These are phyloP conservation scores for Stichodactyla mertensii DNA, from an alignment of 64 coral and sea anemone genomes.

Conservation along the genomic window DNA sequence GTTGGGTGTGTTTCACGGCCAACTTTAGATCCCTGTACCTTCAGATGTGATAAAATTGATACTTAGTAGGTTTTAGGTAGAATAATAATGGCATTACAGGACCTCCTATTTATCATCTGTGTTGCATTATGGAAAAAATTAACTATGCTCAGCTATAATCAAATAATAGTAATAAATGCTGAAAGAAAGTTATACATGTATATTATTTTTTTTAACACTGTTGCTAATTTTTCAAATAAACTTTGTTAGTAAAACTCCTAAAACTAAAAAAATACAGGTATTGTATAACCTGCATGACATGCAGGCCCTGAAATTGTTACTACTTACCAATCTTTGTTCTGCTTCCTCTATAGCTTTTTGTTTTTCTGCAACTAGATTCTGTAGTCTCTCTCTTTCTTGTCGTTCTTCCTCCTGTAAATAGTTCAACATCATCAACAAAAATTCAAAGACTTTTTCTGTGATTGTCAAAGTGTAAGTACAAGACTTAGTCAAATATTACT, in stretches of 20 bases:
- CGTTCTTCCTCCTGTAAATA: conserved; percentile 54
- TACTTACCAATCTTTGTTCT: conserved; percentile 59
- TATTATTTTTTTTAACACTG: too few species aligned
- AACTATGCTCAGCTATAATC: neutral
- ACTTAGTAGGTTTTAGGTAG: conserved; percentile 21
- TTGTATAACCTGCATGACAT: neutral
- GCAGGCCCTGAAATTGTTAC: neutral
- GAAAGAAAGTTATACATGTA: too few species aligned
- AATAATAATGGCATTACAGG: neutral
- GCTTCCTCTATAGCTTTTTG: conserved; percentile 53
- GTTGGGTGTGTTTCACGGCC: conserved; percentile 57
- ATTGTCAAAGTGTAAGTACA: neutral
- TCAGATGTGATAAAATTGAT: conserved; percentile 56
- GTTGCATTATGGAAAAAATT: neutral
- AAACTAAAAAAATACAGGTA: neutral
- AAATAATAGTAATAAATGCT: too few species aligned
- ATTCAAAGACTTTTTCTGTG: neutral
- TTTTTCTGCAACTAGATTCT: conserved; percentile 49
- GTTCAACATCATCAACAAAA: neutral
- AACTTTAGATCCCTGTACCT: conserved; percentile 71
- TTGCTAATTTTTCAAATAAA: too few species aligned
- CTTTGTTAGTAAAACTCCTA: neutral
- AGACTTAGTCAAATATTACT: neutral
- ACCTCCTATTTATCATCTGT: neutral
- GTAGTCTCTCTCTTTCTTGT: conserved; percentile 31